phyloP scores from a whole-genome alignment of 64 coral and sea anemone genomes.

The Exaiptasia diaphana region DNA sequence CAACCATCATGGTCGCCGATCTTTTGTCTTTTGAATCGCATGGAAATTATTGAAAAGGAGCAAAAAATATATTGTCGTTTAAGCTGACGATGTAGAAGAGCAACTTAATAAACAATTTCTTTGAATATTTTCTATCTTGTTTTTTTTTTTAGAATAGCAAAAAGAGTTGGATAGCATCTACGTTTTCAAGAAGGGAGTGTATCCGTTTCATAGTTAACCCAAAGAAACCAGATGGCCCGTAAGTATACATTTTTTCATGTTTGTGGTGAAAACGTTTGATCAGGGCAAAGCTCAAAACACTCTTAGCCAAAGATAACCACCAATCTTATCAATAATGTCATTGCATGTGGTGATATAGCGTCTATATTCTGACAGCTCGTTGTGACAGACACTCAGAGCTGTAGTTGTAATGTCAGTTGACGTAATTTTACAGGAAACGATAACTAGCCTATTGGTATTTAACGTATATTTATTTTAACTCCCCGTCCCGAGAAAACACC shows the following conservation, averaged over 20 bases:
- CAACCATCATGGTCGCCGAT: no score
- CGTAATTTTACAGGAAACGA: not conserved
- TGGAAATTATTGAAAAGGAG: no score
- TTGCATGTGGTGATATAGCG: not conserved
- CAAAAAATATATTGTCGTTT: no score
- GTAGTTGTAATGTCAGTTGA: not conserved
- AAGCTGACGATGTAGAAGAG: no score
- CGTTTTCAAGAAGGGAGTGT: slow-evolving; percentile 45
- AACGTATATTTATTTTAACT: not conserved
- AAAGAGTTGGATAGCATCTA: slow-evolving; percentile 57
- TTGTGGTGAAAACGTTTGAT: not conserved
- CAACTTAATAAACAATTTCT: no score
- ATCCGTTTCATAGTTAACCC: slow-evolving; percentile 47
- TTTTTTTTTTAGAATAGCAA: slow-evolving; percentile 53
- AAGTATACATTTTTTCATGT: not conserved
- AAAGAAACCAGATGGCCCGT: not conserved
- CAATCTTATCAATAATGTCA: not conserved
- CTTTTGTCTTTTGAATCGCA: no score
- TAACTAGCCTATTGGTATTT: not conserved
- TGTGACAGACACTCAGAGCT: not conserved
- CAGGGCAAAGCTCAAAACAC: not conserved
- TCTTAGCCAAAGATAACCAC: not conserved
- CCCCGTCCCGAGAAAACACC: not conserved
- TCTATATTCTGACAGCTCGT: not conserved
- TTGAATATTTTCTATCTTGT: no score